phyloP scores from a whole-genome alignment of 1,140 invertebrate species.

The Dysdera silvatica region DNA sequence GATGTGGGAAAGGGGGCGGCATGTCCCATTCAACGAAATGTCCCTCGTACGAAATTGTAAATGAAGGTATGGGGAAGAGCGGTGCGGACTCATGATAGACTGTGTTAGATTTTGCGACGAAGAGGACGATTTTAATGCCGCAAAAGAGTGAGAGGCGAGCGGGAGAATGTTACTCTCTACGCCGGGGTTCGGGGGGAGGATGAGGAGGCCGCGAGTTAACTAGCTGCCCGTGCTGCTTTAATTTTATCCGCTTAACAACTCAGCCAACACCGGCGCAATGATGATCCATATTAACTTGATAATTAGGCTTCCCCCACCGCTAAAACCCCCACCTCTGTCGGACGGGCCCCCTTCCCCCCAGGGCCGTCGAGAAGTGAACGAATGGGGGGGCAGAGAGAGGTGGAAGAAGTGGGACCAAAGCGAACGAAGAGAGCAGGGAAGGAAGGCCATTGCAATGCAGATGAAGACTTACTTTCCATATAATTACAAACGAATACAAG shows the following conservation, averaged over 20 bases:
- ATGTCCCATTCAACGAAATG: constrained; percentile 3
- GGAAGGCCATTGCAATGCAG: constrained; percentile 30
- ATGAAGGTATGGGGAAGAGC: constrained; percentile 16
- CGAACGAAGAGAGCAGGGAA: too few species aligned
- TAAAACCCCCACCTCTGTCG: background rate
- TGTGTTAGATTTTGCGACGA: background rate
- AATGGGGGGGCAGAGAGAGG: background rate
- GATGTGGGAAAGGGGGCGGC: constrained; percentile 12
- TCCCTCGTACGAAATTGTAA: constrained; percentile 22
- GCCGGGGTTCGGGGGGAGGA: constrained; percentile 21
- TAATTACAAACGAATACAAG: constrained; percentile 33
- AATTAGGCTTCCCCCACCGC: constrained; percentile 18
- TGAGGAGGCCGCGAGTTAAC: constrained; percentile 9
- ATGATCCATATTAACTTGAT: constrained; percentile 33
- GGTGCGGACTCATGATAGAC: background rate
- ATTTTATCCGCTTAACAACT: constrained; percentile 32
- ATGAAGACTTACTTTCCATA: constrained; percentile 32
- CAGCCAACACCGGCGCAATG: constrained; percentile 13
- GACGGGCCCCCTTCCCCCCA: background rate
- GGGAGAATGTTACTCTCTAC: constrained; percentile 11
- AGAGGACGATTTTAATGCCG: constrained; percentile 22
- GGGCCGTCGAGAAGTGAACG: constrained; percentile 26
- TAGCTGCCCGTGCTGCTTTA: constrained; percentile 24
- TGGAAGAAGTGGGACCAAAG: too few species aligned
- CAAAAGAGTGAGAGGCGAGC: background rate